These are phyloP conservation scores for Sebastes matsubarae DNA, from an alignment of 2,797 vertebrate species.

Conservation along the genomic window DNA sequence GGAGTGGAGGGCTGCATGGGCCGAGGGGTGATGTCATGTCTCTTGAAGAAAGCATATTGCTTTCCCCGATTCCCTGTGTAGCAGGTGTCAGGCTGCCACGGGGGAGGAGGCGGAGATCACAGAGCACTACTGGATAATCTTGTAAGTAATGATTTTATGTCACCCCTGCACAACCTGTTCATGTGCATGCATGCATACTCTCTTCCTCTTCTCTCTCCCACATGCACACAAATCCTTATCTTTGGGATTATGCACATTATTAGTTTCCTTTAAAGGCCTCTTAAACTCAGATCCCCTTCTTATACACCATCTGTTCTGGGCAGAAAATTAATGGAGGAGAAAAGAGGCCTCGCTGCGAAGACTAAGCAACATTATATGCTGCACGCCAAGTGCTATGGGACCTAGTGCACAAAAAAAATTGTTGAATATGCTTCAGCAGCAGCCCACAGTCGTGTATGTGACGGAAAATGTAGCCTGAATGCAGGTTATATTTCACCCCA, in stretches of 20 bases:
- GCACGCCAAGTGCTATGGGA: constrained; percentile 3
- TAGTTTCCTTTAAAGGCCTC: constrained; percentile 46
- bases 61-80: constrained; percentile 43
- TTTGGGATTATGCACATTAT: constrained; percentile 57
- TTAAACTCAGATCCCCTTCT: constrained; percentile 53
- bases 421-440: constrained; percentile 15
- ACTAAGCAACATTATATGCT: constrained; percentile 22
- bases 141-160: constrained; percentile 59
- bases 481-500: constrained; percentile 38
- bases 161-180: constrained; percentile 15
- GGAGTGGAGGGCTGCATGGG: constrained; percentile 31
- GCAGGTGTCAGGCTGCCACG: constrained; percentile 65
- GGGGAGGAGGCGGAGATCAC: constrained; percentile 26
- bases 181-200: not conserved
- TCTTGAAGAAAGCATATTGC: constrained; percentile 49
- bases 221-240: constrained; percentile 30
- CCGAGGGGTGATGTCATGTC: constrained; percentile 69
- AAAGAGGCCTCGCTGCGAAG: constrained; percentile 34
- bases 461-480: constrained; percentile 24
- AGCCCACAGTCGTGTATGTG: constrained; percentile 21
- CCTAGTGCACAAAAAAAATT: not conserved
- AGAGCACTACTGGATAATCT: constrained; percentile 45
- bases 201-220: not conserved
- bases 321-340: constrained; percentile 43
- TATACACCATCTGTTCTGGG: constrained; percentile 72